phyloP scores from a whole-genome alignment of 2,888 invertebrate genomes.

The Andrena praecox region DNA sequence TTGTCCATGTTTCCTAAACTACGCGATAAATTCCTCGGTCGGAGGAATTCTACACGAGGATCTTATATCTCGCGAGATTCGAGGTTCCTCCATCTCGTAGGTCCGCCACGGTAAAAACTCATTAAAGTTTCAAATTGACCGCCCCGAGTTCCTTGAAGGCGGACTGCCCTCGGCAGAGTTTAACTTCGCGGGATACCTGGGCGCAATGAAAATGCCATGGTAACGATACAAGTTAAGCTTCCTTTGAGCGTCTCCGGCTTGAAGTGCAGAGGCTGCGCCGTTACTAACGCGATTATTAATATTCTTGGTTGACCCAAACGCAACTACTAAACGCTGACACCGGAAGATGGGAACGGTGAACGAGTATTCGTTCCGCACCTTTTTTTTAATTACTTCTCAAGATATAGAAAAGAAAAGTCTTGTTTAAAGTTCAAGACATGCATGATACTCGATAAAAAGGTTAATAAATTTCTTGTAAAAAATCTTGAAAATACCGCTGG shows the following conservation, averaged over 20 bases:
- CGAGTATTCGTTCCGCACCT: too few relatives aligned
- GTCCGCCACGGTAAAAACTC: slow-evolving; percentile 42
- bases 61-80: not conserved
- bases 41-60: not conserved
- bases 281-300: slow-evolving; percentile 24
- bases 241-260: slow-evolving; percentile 26
- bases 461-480: too few relatives aligned
- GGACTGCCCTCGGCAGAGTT: not conserved
- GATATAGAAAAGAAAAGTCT: too few relatives aligned
- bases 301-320: slow-evolving; percentile 3
- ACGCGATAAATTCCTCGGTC: not conserved
- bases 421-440: too few relatives aligned
- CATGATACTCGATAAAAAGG: too few relatives aligned
- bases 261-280: slow-evolving; percentile 4
- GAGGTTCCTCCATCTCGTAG: not conserved
- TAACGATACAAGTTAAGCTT: slow-evolving; percentile 14
- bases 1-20: not conserved
- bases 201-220: slow-evolving; percentile 26
- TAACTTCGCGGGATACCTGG: slow-evolving; percentile 17
- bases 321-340: too few relatives aligned
- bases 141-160: slow-evolving; percentile 1
- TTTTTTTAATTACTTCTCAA: too few relatives aligned
- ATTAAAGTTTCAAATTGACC: slow-evolving; percentile 49
- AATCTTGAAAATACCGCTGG: too few relatives aligned
- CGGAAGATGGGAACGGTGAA: too few relatives aligned